These are phyloP conservation scores for Plebejus anna DNA, from an alignment of 2,888 invertebrate species.

Conservation along the genomic window DNA sequence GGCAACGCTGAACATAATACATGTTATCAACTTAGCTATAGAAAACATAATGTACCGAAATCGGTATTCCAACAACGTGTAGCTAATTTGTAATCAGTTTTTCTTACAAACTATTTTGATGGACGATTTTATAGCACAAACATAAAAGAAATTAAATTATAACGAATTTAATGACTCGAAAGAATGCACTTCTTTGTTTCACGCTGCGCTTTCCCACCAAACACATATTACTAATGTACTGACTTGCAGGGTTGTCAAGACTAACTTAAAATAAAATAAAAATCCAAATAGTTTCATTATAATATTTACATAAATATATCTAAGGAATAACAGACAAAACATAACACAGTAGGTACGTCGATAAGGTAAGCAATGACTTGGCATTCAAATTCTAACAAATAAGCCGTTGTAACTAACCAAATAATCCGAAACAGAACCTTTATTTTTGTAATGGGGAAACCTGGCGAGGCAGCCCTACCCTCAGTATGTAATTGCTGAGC, in stretches of 20 bases:
- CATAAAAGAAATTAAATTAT: conserved; percentile 38
- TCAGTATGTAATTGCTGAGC: conserved; percentile 59
- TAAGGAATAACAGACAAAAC: not conserved
- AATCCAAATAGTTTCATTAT: too few relatives aligned
- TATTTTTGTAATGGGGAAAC: not conserved
- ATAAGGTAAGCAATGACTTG: not conserved
- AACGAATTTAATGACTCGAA: conserved; percentile 51
- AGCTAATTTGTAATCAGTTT: not conserved
- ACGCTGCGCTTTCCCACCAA: conserved; percentile 64
- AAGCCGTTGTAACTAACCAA: not conserved
- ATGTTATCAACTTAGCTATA: too few relatives aligned
- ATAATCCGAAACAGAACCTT: not conserved
- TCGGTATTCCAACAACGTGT: not conserved
- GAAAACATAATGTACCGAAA: not conserved
- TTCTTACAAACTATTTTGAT: conserved; percentile 24
- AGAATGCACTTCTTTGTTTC: conserved; percentile 59
- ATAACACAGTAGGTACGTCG: not conserved
- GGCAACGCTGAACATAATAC: too few relatives aligned
- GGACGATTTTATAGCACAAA: conserved; percentile 24
- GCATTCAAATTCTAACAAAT: not conserved
- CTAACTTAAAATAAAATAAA: not conserved
- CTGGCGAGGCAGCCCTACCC: not conserved
- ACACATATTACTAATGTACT: conserved; percentile 38
- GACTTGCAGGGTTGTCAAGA: not conserved
- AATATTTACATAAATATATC: not conserved